Base-by-base conservation (phyloP, 1,140 invertebrate genomes). In the Heliconius congener region DNA sequence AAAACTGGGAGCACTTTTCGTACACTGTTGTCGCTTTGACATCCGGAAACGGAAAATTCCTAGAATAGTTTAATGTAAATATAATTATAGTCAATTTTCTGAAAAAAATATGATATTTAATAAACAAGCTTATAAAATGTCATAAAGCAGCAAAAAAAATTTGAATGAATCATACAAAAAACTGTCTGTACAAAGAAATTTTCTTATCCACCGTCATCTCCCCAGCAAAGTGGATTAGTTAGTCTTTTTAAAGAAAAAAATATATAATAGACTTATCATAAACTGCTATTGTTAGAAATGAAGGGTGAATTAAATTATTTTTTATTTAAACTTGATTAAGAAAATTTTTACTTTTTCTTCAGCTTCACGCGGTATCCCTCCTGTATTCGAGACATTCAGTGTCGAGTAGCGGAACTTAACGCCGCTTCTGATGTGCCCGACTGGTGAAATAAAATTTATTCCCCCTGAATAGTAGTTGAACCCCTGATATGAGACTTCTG, bases 221-320 rank as follows among this genome's bases (percentile, higher is more conserved):
- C 55, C 23, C 11, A 66, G 60, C 23, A 66, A 66, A 66, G 60
- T 66, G 60, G 60, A 66, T 66, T 66, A 66, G 60, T 66, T 57
- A 57, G 18, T 19, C 55, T 66, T 66, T 66, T 30, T 57, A 57
- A 57, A 66, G 13, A 66, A 66, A 66, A 66, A 27, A 13, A 37
- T 37, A 37, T 30, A 66, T 66, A 66, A 66, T 13, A 4, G 23
- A 66, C 27, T 30, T 66, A 66, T 57, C 55, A 57, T 3, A 66
- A 66, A 16, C 60, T 66, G 11, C 60, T 66, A 66, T 66, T 66
- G 60, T 66, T 66, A 66, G 60, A 23, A 57, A 13, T 66, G 60
- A 66, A 66, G 60, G 60, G 60, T 66, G 60, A 66, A 66, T 66
- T 66, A 66, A 66, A 66, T 11, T 23, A 60, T 30, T 66, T 66